phyloP scores from a whole-genome alignment of 2,113 vertebrate genomes.

The Phylloscopus trochiloides region DNA sequence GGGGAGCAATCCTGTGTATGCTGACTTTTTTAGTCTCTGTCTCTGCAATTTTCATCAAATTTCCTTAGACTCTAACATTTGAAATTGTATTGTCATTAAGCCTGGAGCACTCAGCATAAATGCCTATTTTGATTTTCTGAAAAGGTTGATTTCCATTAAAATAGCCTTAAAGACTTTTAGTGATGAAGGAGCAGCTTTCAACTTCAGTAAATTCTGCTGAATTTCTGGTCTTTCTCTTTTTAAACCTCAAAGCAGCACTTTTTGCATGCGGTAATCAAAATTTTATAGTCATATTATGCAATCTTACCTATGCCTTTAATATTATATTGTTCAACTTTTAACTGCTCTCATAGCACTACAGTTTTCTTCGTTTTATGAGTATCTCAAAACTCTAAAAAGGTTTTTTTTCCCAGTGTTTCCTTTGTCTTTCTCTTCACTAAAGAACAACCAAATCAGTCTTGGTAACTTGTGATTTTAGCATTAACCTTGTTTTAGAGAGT shows the following conservation, averaged over 20 bases:
- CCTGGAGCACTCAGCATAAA: neutral
- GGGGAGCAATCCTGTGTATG: neutral
- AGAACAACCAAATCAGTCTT: neutral
- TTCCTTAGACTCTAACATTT: neutral
- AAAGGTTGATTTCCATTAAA: slow-evolving; percentile 5
- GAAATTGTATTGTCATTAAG: neutral
- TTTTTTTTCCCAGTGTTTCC: neutral
- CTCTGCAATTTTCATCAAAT: neutral
- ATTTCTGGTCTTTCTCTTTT: neutral
- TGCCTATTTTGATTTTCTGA: neutral
- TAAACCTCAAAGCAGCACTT: neutral
- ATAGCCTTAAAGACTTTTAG: neutral
- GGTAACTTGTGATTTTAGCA: neutral
- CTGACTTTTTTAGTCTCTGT: neutral
- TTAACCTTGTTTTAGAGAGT: neutral
- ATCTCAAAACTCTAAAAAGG: neutral
- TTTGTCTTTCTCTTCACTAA: neutral
- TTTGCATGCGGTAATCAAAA: neutral
- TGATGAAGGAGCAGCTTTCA: neutral
- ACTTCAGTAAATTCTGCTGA: neutral
- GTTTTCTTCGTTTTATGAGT: neutral
- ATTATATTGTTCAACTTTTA: neutral
- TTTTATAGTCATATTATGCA: neutral
- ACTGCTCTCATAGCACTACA: neutral
- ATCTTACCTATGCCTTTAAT: neutral